Conservation (phyloP, 2,113 vertebrate genomes). For the Grallaria varia region DNA sequence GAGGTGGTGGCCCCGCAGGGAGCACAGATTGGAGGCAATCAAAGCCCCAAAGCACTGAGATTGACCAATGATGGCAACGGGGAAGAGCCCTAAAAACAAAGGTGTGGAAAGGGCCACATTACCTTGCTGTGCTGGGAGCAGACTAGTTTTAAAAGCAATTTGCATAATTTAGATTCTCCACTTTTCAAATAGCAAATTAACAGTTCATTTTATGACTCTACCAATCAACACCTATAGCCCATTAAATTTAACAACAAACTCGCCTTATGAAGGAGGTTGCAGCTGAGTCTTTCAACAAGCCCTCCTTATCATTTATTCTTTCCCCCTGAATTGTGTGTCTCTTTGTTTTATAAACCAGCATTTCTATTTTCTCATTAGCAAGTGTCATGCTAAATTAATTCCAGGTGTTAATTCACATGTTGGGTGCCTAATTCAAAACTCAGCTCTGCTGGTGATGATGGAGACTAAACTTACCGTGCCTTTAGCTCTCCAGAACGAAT, state of each 20-base stretch:
- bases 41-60: neutral
- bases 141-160: constrained; percentile 64
- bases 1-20: neutral
- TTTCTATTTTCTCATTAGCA: constrained; percentile 66
- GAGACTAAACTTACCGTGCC: neutral
- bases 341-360: constrained; percentile 21
- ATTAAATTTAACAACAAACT: constrained; percentile 76
- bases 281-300: constrained; percentile 22
- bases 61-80: neutral
- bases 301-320: constrained; percentile 20
- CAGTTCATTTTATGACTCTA: constrained; percentile 73
- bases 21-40: neutral
- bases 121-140: neutral
- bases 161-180: constrained; percentile 68
- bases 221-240: constrained; percentile 76
- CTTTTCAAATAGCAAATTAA: constrained; percentile 76
- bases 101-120: neutral
- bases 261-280: constrained; percentile 48
- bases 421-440: neutral
- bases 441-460: neutral
- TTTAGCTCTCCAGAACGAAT: neutral
- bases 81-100: neutral
- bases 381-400: constrained; percentile 40
- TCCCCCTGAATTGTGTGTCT: constrained; percentile 49
- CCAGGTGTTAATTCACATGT: constrained; percentile 22